Base-by-base conservation (phyloP, 2,888 invertebrate genomes). In the Chironomus tentans region DNA sequence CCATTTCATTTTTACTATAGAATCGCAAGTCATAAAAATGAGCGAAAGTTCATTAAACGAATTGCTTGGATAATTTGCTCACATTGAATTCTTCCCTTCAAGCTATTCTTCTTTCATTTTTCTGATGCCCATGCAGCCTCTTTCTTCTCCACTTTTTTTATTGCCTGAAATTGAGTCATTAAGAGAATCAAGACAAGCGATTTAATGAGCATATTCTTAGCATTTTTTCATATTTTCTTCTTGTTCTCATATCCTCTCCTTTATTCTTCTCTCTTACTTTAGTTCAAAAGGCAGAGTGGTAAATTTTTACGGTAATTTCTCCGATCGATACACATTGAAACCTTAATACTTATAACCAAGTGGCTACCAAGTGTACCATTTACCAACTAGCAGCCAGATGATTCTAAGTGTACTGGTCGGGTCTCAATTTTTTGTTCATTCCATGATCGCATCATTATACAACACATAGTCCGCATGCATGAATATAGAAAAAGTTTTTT, bases 171-270 rank as follows among this genome's bases (percentile, higher is more conserved):
- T 46, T 70, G 70, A 70, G 70, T 70, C 70, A 70, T 70, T 70
- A 70, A 70, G 70, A 38, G 70, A 70, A 70, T 70, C 70, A 70
- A 70, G 70, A 70, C 70, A 70, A 70, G 70, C 70, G 47, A 70
- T 70, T 70, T 70, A 70, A 70, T 70, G 70, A 70, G 70, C 70
- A 70, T 70, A 47, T 70, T 70, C 38, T 38, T 38, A 38, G 38
- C 38, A 38, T 38, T 38, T 70, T 18, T 15, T 56, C 56, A 56
- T 56, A 18, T 56, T 56, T 15, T 56, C 56, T n/a, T 56, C 56
- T 56, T 56, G 5, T 18, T 56, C 18, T 15, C 56, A 6, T 56
- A 15, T 18, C 56, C 12, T 56, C 15, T 18, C 15, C 15, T n/a
- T 15, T 18, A 56, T 38, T 38, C 38, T 10, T 38, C 10, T 38